phyloP scores from a whole-genome alignment of 2,113 vertebrate genomes.

The Chaetodon trifascialis region DNA sequence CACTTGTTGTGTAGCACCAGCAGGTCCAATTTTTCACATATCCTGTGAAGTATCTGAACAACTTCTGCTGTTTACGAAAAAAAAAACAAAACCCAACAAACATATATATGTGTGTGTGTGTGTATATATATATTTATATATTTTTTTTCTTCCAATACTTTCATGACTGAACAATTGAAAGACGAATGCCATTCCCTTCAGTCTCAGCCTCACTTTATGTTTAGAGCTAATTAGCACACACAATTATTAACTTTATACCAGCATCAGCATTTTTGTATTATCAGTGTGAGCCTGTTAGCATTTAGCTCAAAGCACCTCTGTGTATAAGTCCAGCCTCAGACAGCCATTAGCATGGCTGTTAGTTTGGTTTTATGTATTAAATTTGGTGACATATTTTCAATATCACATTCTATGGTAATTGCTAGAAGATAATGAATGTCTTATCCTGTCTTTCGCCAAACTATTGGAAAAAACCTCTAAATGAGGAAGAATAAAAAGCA shows the following conservation, averaged over 20 bases:
- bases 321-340: background rate
- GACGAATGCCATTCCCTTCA: background rate
- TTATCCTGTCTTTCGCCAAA: slow-evolving; percentile 9
- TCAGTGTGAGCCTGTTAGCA: background rate
- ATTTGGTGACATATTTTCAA: background rate
- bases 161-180: too few relatives aligned
- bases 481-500: slow-evolving; percentile 20
- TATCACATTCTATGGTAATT: background rate
- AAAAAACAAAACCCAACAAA: too few relatives aligned
- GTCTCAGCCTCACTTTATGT: background rate
- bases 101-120: too few relatives aligned
- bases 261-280: background rate
- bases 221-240: background rate
- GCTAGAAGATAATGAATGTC: slow-evolving; percentile 3
- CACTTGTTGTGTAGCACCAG: background rate
- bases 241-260: background rate
- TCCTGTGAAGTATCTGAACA: background rate
- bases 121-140: too few relatives aligned
- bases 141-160: too few relatives aligned
- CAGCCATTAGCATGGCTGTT: background rate
- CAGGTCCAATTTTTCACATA: background rate
- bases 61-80: too few relatives aligned
- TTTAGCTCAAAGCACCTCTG: background rate
- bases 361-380: background rate
- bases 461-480: background rate